Evolutionary conservation across 2,797 vertebrate species (phyloP), one percentile per base, ranked within the genome.

Genomic region (Phalloptychus januarius): DNA sequence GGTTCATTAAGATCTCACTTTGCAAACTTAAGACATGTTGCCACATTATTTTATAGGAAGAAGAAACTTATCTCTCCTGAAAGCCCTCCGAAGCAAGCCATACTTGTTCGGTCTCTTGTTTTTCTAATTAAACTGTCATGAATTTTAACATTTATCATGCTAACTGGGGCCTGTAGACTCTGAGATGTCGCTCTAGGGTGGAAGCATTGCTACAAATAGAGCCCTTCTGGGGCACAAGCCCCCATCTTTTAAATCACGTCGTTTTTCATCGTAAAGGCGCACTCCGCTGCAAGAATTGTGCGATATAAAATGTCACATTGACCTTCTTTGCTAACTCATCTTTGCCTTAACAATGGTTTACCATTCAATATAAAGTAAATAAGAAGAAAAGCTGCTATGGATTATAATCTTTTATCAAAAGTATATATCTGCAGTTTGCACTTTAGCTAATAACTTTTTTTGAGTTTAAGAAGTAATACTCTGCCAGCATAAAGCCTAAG

Each of bases 41-140:
- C 33, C 33, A 54, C 3, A 16, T 38, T 54, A 5, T 54, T n/a
- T 40, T n/a, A n/a, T 40, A 28, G 36, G 13, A 33, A 52, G 48
- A 40, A 40, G 23, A 36, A 23, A n/a, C 67, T 7, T 11, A 70
- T 23, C n/a, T 25, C 46, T 52, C 20, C 18, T 38, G 48, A 52
- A 23, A 73, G 48, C 20, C 33, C 25, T 73, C 33, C 0, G 15
- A 52, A 48, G 16, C 8, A 36, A 23, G 20, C 33, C 33, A 31
- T 25, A 25, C 28, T 52, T 72, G 31, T 72, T 72, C 46, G 13
- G 42, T 52, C 71, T 36, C 13, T 31, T 58, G 31, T 13, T 67
- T 44, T 69, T 69, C 67, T 42, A 70, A 70, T 44, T 70, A 44
- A 70, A 70, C 67, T 70, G 67, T 70, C 67, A 70, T 73, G 13